Base-by-base conservation (phyloP, 1,140 invertebrate species). In the Odontomachus brunneus region DNA sequence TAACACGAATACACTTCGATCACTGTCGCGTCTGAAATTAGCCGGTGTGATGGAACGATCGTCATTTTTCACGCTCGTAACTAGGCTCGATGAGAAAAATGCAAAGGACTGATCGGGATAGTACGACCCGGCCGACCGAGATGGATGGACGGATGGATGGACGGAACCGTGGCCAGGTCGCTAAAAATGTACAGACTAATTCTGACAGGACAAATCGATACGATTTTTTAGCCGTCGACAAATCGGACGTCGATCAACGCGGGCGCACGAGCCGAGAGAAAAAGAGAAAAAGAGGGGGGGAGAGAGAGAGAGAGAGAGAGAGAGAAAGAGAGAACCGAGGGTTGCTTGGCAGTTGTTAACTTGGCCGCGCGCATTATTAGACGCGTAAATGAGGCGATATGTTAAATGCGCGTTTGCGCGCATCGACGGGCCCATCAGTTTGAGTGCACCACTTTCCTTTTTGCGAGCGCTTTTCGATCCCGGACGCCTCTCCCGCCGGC, bases 21-120 rank as follows among this genome's bases (percentile, higher is more conserved):
- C 76, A 82, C 76, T 84, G 83, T 84, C 83, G 76, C 83, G 76
- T 17, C 44, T 33, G 51, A 84, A 84, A 84, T 84, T 82, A 71
- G 60, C 51, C 67, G 76, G 72, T 14, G 59, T 84, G 85, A 84
- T 87, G 69, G 59, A 81, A 44, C 83, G 83, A 0, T 22, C 62
- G 76, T 76, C 66, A 82, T 84, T 82, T 84, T 84, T 86, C 85
- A 86, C 62, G 59, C 51, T 69, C 51, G 69, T 73, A 81, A 86
- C 73, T 66, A 84, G 74, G 22, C 83, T 26, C 75, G 33, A 65
- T 72, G 83, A 72, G 83, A 84, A 82, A 60, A 69, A 83, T 78
- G 59, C 38, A 12, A 82, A 55, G 81, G 81, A 82, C 73, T 57
- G 78, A 55, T 26, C 29, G 73, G 44, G 33, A 69, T 69, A 69